Percentiles rank a stretch among this genome's conserved stretches.
These are phyloP conservation scores for Platichthys flesus DNA, from an alignment of 2,113 vertebrate species.

Conservation along the genomic window DNA sequence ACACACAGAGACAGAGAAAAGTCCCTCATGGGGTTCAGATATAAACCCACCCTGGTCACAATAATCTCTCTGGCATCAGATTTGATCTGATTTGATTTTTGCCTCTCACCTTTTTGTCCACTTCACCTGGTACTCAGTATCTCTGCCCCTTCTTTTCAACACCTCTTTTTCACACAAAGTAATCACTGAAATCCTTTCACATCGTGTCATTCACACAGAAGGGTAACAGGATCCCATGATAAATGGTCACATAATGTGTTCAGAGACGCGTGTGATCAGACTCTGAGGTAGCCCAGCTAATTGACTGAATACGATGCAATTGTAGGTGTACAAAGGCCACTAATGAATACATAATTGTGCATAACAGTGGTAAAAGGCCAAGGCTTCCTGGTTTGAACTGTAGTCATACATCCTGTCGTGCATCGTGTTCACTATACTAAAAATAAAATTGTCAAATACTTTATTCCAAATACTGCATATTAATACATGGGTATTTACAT, in stretches of 20 bases:
- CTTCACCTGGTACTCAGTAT: neutral
- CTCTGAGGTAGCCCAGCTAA: neutral
- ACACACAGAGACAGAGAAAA: neutral
- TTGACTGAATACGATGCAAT: conserved; percentile 6
- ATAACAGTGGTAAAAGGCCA: neutral
- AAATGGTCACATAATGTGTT: neutral
- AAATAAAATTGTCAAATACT: conserved; percentile 11
- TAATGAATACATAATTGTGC: conserved; percentile 43
- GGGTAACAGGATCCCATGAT: neutral
- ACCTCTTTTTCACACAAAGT: neutral
- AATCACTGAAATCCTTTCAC: conserved; percentile 2
- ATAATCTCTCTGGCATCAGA: neutral
- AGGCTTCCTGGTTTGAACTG: neutral
- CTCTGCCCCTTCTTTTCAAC: neutral
- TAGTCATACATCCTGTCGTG: neutral
- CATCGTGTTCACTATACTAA: neutral
- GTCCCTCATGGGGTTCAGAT: conserved; percentile 18
- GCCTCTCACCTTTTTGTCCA: neutral
- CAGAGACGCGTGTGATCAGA: neutral
- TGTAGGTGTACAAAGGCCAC: neutral
- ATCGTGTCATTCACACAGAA: neutral
- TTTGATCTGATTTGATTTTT: conserved; percentile 6
- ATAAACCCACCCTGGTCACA: conserved; percentile 11
- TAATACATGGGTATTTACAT: no score
- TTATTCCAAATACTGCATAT: neutral